Percentiles rank a stretch among this genome's conserved stretches.
Evolutionary conservation across 37 sponge, comb jelly and placozoan genomes (phyloP).

Genomic region (Spongilla lacustris): DNA sequence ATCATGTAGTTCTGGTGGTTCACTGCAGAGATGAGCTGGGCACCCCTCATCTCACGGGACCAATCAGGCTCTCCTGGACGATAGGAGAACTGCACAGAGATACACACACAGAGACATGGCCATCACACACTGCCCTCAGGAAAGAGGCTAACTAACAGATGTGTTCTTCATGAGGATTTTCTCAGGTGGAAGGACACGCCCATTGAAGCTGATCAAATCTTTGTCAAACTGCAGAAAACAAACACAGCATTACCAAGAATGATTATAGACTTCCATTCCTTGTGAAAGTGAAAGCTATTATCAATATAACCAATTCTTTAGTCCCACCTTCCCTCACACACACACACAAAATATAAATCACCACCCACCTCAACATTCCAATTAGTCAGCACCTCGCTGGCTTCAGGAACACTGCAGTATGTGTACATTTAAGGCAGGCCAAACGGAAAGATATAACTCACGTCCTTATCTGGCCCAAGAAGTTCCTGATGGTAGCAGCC

Average conservation of each 20-base stretch:
- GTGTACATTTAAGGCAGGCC: neutral
- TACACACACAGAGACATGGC: neutral
- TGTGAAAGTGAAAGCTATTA: too few species aligned
- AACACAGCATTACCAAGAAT: too few species aligned
- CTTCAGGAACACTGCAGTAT: neutral
- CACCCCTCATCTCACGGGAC: slow-evolving; percentile 84
- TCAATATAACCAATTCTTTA: neutral
- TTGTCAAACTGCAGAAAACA: slow-evolving; percentile 68
- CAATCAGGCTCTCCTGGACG: slow-evolving; percentile 66
- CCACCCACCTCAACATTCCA: slow-evolving; percentile 41
- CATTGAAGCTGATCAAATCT: slow-evolving; percentile 32
- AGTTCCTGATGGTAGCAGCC: slow-evolving; percentile 36
- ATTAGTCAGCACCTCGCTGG: neutral
- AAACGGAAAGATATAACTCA: neutral
- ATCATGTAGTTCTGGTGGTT: slow-evolving; percentile 54
- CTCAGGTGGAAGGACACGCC: slow-evolving; percentile 69
- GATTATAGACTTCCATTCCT: too few species aligned
- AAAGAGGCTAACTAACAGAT: neutral
- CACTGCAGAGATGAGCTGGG: slow-evolving; percentile 45
- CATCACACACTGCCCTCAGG: too few species aligned
- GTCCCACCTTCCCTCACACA: neutral
- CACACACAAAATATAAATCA: neutral
- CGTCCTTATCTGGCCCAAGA: slow-evolving; percentile 57
- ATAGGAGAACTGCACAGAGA: slow-evolving; percentile 40
- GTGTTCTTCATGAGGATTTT: slow-evolving; percentile 53